Evolutionary conservation across 2,797 vertebrate species (phyloP).

Genomic region (Artibeus jamaicensis): DNA sequence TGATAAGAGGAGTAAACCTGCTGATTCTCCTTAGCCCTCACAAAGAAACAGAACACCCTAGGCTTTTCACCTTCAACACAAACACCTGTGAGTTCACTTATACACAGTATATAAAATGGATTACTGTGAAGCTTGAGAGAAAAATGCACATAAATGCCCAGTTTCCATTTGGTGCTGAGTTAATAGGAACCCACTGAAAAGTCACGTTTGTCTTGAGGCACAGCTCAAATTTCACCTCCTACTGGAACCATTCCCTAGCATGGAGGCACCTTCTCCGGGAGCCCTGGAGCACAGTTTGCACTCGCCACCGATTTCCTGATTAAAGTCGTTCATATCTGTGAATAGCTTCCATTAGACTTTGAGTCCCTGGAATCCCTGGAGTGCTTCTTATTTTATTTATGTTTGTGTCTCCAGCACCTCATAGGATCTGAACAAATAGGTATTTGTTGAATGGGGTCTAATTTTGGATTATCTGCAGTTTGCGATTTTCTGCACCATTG

Average conservation of each 20-base stretch:
- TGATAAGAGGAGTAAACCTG: not conserved
- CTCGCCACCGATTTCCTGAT: not conserved
- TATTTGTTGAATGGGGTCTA: not conserved
- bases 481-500: constrained; percentile 26
- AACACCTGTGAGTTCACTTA: not conserved
- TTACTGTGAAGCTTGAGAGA: not conserved
- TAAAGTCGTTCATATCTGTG: not conserved
- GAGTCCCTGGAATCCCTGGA: not conserved
- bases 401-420: not conserved
- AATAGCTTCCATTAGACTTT: not conserved
- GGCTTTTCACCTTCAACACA: not conserved
- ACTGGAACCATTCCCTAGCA: not conserved
- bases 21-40: not conserved
- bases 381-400: not conserved
- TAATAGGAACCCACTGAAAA: not conserved
- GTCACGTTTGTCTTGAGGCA: not conserved
- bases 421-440: constrained; percentile 13
- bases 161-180: not conserved
- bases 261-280: not conserved
- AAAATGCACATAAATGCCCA: not conserved
- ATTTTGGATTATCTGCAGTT: constrained; percentile 23
- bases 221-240: not conserved
- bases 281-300: not conserved
- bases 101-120: not conserved
- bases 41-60: not conserved